Base-by-base conservation (phyloP, 2,888 invertebrate species). In the Altica lythri region DNA sequence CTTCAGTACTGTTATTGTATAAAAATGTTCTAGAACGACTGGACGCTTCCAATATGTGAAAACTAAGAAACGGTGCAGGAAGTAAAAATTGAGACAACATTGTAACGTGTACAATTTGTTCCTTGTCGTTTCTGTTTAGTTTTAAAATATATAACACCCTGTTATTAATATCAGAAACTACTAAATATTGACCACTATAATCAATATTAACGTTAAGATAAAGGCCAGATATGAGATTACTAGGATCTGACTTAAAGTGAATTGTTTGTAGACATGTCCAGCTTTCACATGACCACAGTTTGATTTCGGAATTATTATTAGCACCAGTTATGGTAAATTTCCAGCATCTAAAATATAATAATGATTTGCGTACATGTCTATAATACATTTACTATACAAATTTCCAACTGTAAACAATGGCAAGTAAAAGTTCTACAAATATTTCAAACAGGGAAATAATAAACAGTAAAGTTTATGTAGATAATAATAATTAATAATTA, bases 191-290 rank as follows among this genome's bases (percentile, higher is more conserved):
- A 0, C 95, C 92, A 40, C 90, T 88, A 37, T 89, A 80, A 77
- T 97, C 96, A 45, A 96, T 79, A 65, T 86, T 83, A 0, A 91
- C 89, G 74, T 91, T 90, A 32, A 92, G 75, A 17, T 85, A 83
- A 2, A 77, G 60, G 27, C 72, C 69, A 3, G 77, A 76, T 30
- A 75, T 64, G 2, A 76, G 63, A 1, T 76, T 74, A 12, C 71
- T 69, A 0, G 80, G 76, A 12, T 77, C 72, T 0, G 86, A 81
- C 1, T 81, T 76, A 69, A 93, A 89, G 19, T 81, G 82, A 27
- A 94, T 84, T 0, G 88, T 92, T 74, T 95, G 97, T n/a, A 96
- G 79, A 70, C 96, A 96, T 40, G 84, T 83, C 98, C 98, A 98
- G 0, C 90, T 83, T 71, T 95, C 92, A 75, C 96, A 97, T 4